Evolutionary conservation across 2,888 invertebrate species (phyloP).

Genomic region (Linnaemya tessellans): DNA sequence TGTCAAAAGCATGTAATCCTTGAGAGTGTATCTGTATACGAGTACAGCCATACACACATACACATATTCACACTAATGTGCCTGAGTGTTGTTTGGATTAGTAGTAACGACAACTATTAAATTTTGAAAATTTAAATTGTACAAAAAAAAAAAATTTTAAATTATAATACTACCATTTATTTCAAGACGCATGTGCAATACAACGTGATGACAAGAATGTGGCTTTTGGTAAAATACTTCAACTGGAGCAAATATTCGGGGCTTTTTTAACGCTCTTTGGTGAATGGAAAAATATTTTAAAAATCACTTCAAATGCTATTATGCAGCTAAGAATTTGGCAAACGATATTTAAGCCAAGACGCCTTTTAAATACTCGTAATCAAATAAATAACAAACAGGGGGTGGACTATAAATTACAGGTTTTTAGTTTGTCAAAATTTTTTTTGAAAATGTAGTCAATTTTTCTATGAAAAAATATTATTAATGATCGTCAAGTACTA

Average conservation of each 20-base stretch:
- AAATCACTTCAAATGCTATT: background rate
- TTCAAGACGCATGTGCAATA: slow-evolving; percentile 57
- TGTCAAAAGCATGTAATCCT: slow-evolving; percentile 72
- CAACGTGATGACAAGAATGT: slow-evolving; percentile 55
- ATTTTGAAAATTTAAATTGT: slow-evolving; percentile 15
- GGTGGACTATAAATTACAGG: background rate
- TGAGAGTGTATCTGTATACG: slow-evolving; percentile 63
- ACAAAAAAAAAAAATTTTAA: slow-evolving; percentile 3
- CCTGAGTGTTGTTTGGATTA: background rate
- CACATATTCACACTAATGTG: background rate
- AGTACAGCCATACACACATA: background rate
- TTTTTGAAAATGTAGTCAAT: background rate
- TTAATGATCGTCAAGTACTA: background rate
- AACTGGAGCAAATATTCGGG: slow-evolving; percentile 15
- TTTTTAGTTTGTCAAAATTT: background rate
- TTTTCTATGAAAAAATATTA: too few species aligned
- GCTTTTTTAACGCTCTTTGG: slow-evolving; percentile 11
- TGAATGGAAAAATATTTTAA: background rate
- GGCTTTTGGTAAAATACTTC: slow-evolving; percentile 37
- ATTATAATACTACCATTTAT: background rate
- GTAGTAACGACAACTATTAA: slow-evolving; percentile 26
- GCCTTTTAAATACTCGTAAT: background rate
- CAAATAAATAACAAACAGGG: too few species aligned
- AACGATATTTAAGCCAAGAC: background rate
- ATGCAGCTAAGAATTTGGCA: background rate